Percentiles rank a stretch among this genome's conserved stretches.
phyloP scores from a whole-genome alignment of 2,113 vertebrate genomes.

The Hemiprocne comata region DNA sequence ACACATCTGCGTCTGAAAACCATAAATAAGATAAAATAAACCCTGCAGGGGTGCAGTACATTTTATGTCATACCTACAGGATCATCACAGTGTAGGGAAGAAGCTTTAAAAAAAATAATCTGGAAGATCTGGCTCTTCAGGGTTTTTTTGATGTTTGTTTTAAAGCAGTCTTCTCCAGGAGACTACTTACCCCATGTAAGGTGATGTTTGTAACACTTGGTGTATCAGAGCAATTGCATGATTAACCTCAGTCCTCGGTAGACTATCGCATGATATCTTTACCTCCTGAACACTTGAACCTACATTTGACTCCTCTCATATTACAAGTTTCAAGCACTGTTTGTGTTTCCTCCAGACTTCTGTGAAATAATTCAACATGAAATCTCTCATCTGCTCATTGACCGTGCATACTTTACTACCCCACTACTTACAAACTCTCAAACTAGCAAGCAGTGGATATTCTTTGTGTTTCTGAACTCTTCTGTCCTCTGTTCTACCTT shows the following conservation, averaged over 20 bases:
- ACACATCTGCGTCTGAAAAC: neutral
- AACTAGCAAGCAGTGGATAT: neutral
- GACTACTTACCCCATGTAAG: accelerated
- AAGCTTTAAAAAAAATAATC: neutral
- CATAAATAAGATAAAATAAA: neutral
- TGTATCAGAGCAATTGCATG: neutral
- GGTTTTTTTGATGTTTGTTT: neutral
- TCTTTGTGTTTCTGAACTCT: neutral
- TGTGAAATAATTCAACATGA: neutral
- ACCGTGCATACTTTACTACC: accelerated
- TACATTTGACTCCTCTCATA: neutral
- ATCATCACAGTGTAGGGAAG: neutral
- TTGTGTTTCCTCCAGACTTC: neutral
- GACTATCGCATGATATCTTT: neutral
- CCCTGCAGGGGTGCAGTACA: neutral
- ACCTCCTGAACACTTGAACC: neutral
- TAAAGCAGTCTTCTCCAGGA: neutral
- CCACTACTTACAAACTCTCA: neutral
- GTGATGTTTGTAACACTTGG: neutral
- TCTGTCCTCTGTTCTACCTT: neutral
- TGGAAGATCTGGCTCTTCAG: neutral
- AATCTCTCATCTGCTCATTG: neutral
- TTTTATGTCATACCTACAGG: neutral
- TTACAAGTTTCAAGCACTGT: neutral
- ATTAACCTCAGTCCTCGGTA: neutral